These are phyloP conservation scores for Pseudocheirus occidentalis DNA, from an alignment of 2,797 vertebrate species.

Conservation along the genomic window DNA sequence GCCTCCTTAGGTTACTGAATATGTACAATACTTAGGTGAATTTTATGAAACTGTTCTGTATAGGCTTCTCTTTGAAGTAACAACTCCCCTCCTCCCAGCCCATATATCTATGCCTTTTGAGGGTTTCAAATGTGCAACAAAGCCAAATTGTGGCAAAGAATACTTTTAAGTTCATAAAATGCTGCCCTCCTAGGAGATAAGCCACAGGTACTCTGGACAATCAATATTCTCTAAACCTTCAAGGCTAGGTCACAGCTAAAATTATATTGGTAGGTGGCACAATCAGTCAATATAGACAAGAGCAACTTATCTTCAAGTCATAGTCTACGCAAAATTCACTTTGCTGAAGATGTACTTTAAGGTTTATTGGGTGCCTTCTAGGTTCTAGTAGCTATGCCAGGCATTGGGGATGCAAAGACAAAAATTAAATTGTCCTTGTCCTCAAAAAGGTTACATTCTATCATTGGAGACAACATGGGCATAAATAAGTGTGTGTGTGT, in stretches of 20 bases:
- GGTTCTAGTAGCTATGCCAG: not conserved
- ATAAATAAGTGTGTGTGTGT: not conserved
- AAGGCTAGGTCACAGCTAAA: not conserved
- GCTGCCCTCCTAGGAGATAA: not conserved
- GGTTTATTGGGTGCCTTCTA: not conserved
- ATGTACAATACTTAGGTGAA: not conserved
- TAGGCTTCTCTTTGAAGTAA: not conserved
- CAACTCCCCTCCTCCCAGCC: rapidly evolving
- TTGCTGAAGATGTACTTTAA: not conserved
- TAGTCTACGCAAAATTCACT: not conserved
- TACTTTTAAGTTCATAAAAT: not conserved
- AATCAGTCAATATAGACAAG: not conserved
- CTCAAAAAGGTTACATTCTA: not conserved
- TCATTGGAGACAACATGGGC: not conserved
- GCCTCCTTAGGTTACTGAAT: not conserved
- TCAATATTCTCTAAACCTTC: not conserved
- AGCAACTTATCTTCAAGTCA: not conserved
- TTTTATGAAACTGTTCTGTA: not conserved
- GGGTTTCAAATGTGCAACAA: not conserved
- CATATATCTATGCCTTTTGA: not conserved
- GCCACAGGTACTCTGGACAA: not conserved
- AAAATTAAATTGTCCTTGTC: not conserved
- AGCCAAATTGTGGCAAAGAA: not conserved
- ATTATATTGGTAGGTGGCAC: not conserved
- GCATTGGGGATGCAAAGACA: not conserved